Evolutionary conservation across 2,113 vertebrate genomes (phyloP), one percentile per base, ranked within the genome.

Genomic region (Microtus richardsoni): DNA sequence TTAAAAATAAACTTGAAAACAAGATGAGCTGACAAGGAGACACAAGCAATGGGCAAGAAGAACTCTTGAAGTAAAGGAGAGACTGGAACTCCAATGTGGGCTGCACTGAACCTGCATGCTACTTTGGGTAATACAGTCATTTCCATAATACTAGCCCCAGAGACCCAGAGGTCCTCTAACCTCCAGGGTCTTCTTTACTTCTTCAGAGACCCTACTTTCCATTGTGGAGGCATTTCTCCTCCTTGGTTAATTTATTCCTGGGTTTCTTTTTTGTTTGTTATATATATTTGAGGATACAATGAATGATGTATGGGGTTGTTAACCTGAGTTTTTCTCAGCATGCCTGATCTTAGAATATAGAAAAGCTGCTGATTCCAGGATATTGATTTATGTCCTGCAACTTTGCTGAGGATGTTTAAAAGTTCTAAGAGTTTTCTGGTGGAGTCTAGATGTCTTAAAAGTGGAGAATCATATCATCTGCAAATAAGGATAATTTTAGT

Each of bases 1-100:
- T 93, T 79, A 89, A 94, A 85, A 49, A 26, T 93, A 14, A 4
- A 66, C 62, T 12, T 75, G 19, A 90, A 94, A 92, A 85, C 6
- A 73, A 19, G 49, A 36, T 60, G 77, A 85, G 30, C 9, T 66
- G 19, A 93, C 79, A 58, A 28, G 49, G 16, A 12, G 73, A 78
- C 8, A 6, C 0, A 73, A 24, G 1, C 39, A 39, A 36, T 13
- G 49, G 41, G 16, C 66, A 94, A 26, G 30, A 92, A 19, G 30
- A 84, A 28, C 60, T 73, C 71, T 75, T 92, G 78, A 89, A 71
- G 41, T 44, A 74, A 85, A 90, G 49, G 3, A 77, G 5, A 79
- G 49, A 26, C 33, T 70, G 44, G 44, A 33, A 70, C 24, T 87
- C 21, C 33, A 64, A 66, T 33, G 60, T 30, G 17, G 60, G 28